phyloP scores from a whole-genome alignment of 1,140 invertebrate species.

The Philopotamus ludificatus region DNA sequence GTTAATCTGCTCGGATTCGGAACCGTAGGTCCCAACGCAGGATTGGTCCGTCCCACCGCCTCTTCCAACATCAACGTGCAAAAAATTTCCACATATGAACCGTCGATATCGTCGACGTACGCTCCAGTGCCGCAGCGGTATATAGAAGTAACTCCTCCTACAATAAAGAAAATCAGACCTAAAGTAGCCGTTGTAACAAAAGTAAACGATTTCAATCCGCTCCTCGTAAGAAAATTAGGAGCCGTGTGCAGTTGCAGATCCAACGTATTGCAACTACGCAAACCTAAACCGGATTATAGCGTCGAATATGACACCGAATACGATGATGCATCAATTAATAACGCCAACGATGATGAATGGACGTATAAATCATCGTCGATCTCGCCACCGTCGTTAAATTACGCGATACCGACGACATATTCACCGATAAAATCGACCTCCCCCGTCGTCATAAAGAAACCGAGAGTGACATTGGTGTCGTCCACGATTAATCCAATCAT shows the following conservation, averaged over 20 bases:
- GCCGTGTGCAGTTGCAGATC: constrained; percentile 72
- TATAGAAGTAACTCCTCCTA: constrained; percentile 46
- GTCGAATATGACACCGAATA: constrained; percentile 46
- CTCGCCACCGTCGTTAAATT: constrained; percentile 14
- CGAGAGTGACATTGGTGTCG: constrained; percentile 45
- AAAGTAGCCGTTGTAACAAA: constrained; percentile 63
- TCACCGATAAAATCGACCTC: constrained; percentile 34
- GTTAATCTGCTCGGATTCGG: constrained; percentile 49
- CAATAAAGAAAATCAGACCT: constrained; percentile 48
- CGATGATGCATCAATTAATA: constrained; percentile 44
- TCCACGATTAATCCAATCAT: constrained; percentile 56
- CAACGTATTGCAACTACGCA: constrained; percentile 59
- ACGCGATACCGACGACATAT: constrained; percentile 1
- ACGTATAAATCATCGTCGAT: constrained; percentile 43
- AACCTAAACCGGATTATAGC: constrained; percentile 48
- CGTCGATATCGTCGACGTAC: constrained; percentile 20
- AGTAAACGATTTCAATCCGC: constrained; percentile 66
- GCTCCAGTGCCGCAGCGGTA: constrained; percentile 39
- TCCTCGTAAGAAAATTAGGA: constrained; percentile 67
- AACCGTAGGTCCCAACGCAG: constrained; percentile 48
- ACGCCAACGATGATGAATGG: constrained; percentile 46
- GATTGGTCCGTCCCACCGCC: constrained; percentile 43
- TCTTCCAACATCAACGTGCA: too few species aligned
- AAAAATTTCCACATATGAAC: constrained; percentile 42
- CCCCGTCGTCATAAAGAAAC: constrained; percentile 43